Conservation (phyloP, 2,888 invertebrate species). For the Mimumesa dahlbomi region DNA sequence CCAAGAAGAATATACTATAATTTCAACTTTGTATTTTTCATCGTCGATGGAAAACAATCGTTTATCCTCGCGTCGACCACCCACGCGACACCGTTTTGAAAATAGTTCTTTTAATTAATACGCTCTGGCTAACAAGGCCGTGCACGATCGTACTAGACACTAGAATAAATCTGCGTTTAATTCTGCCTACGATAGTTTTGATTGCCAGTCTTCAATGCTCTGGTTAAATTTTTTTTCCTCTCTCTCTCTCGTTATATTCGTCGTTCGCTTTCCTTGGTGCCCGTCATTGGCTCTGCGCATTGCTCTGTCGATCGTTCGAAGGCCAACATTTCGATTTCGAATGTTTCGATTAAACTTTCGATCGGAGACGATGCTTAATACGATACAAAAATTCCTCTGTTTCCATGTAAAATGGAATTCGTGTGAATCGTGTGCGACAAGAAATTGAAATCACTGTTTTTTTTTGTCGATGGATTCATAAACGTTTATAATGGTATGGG, state of each 20-base stretch:
- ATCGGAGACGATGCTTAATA: neutral
- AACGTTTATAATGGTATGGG: no score
- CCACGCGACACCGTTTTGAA: conserved; percentile 2
- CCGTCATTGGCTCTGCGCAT: conserved; percentile 3
- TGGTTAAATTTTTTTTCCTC: no score
- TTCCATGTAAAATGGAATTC: neutral
- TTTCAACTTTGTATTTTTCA: no score
- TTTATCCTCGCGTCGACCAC: no score
- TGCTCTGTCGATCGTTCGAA: conserved; percentile 16
- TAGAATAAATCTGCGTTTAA: conserved; percentile 46
- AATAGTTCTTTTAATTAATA: conserved; percentile 4
- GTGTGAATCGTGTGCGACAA: neutral
- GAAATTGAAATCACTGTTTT: neutral
- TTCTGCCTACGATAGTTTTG: conserved; percentile 67
- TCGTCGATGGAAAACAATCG: no score
- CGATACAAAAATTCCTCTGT: neutral
- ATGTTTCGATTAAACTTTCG: conserved; percentile 49
- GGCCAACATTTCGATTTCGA: conserved; percentile 9
- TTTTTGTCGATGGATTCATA: no score
- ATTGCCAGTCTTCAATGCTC: conserved; percentile 75
- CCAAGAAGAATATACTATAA: no score
- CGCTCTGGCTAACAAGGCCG: neutral
- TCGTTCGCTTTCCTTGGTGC: conserved; percentile 36
- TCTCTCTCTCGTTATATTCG: conserved; percentile 26
- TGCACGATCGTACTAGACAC: conserved; percentile 39